Conservation (phyloP, 1,140 invertebrate genomes). For the Mylabris phalerata region DNA sequence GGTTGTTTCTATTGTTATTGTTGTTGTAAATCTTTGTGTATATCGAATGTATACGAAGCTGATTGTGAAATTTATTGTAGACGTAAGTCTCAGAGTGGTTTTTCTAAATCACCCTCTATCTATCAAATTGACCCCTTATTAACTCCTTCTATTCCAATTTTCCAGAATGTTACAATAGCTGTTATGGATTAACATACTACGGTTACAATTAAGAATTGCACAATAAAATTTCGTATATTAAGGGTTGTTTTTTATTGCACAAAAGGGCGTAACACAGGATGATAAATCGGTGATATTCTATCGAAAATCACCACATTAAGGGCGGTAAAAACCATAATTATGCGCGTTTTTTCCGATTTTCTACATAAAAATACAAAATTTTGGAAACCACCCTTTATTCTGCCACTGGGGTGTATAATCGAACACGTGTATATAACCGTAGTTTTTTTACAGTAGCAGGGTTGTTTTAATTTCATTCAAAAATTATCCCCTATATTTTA, state of each 20-base stretch:
- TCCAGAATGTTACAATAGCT: conserved; percentile 29
- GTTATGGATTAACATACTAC: conserved; percentile 23
- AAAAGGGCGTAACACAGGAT: conserved; percentile 5
- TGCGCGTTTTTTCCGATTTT: conserved; percentile 12
- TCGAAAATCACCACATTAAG: conserved; percentile 12
- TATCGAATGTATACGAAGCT: conserved; percentile 45
- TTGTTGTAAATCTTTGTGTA: conserved; percentile 46
- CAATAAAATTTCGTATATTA: conserved; percentile 1
- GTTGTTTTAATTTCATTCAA: not conserved
- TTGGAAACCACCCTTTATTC: not conserved
- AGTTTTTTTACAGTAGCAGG: not conserved
- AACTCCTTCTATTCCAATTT: conserved; percentile 13
- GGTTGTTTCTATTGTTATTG: conserved; percentile 49
- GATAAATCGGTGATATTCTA: conserved; percentile 14
- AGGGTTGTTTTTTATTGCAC: conserved; percentile 4
- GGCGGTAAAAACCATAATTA: conserved; percentile 9
- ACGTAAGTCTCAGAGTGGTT: conserved; percentile 38
- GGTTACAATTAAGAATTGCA: conserved; percentile 12
- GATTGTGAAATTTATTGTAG: conserved; percentile 49
- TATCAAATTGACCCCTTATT: not conserved
- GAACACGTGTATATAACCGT: not conserved
- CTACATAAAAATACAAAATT: not conserved
- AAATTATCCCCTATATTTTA: not conserved
- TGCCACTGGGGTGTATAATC: not conserved
- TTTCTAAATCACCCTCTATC: conserved; percentile 5